Conservation (phyloP, 2,113 vertebrate species). For the Gambusia affinis region DNA sequence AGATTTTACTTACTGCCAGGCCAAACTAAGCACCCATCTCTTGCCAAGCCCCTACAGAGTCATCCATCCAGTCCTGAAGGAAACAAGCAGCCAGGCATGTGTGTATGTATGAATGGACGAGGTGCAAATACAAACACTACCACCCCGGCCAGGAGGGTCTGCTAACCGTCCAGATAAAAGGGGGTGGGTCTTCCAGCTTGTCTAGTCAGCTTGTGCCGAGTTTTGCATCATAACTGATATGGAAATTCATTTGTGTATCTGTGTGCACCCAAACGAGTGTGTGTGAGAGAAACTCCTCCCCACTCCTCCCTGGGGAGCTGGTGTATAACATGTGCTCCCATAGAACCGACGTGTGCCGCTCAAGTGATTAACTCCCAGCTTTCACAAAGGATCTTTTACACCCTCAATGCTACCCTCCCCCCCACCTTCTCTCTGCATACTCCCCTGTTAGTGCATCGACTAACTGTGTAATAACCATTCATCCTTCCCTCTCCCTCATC, state of each 20-base stretch:
- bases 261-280: constrained; percentile 46
- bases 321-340: constrained; percentile 77
- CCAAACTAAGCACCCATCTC: constrained; percentile 70
- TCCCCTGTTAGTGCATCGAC: constrained; percentile 63
- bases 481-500: constrained; percentile 34
- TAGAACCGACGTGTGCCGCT: constrained; percentile 76
- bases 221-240: constrained; percentile 79
- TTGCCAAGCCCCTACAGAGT: constrained; percentile 51
- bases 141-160: constrained; percentile 46
- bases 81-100: constrained; percentile 25
- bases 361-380: constrained; percentile 78
- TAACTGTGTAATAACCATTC: constrained; percentile 73
- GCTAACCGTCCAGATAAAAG: constrained; percentile 54
- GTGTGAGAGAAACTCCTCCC: constrained; percentile 38
- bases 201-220: constrained; percentile 45
- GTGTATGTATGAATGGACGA: constrained; percentile 36
- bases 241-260: constrained; percentile 67
- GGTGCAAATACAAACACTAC: constrained; percentile 55
- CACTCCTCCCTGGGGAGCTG: constrained; percentile 60
- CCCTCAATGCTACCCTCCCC: constrained; percentile 23
- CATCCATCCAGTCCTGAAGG: constrained; percentile 58
- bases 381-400: constrained; percentile 75
- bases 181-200: constrained; percentile 64
- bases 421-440: constrained; percentile 39
- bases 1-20: constrained; percentile 75